These are phyloP conservation scores for Serinus canaria DNA, from an alignment of 2,113 vertebrate genomes.

Conservation along the genomic window DNA sequence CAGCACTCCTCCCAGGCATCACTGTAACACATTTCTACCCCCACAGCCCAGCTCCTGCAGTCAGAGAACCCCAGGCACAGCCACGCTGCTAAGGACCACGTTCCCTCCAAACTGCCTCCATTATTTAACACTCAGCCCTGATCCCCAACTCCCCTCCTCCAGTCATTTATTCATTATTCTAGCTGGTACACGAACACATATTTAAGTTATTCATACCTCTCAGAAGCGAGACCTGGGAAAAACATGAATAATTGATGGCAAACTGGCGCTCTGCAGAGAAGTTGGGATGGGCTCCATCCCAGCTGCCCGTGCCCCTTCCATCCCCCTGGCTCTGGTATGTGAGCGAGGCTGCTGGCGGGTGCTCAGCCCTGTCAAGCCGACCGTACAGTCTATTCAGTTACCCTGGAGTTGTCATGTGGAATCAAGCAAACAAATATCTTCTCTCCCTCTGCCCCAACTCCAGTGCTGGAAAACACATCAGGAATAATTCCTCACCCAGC, in stretches of 20 bases:
- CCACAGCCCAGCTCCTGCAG: background rate
- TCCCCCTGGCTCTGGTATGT: constrained; percentile 67
- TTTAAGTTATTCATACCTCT: constrained; percentile 64
- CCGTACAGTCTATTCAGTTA: constrained; percentile 58
- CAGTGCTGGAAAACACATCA: constrained; percentile 2
- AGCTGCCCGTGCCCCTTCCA: constrained; percentile 53
- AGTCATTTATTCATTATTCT: constrained; percentile 30
- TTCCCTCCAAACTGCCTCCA: constrained; percentile 2
- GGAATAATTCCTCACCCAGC: constrained; percentile 36
- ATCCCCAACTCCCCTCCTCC: background rate
- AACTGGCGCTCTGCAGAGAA: constrained; percentile 13
- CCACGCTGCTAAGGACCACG: background rate
- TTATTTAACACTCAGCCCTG: constrained; percentile 29
- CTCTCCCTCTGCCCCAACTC: constrained; percentile 20
- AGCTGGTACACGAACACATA: background rate
- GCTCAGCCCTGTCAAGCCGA: constrained; percentile 65
- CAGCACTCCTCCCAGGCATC: background rate
- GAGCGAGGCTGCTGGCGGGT: constrained; percentile 50
- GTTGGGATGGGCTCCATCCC: constrained; percentile 35
- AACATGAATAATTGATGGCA: constrained; percentile 65
- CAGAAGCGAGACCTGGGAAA: constrained; percentile 28
- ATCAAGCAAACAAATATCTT: constrained; percentile 72
- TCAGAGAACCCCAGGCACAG: background rate
- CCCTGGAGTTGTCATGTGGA: constrained; percentile 74
- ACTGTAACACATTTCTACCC: background rate